Percentiles rank a stretch among this genome's conserved stretches.
phyloP scores from a whole-genome alignment of 35 echinoderm and acorn worm species.

The Eucidaris tribuloides region DNA sequence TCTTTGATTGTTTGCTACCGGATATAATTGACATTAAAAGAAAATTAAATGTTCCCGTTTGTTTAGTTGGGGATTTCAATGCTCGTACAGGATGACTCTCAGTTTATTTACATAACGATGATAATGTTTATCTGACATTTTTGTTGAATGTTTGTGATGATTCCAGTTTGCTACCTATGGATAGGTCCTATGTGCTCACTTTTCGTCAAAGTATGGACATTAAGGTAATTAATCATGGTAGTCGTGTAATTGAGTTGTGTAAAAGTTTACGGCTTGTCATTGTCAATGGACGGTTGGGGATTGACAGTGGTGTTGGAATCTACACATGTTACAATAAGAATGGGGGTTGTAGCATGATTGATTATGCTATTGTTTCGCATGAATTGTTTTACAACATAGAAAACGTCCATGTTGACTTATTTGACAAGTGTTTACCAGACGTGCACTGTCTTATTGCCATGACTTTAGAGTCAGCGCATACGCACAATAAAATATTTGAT shows the following conservation, averaged over 20 bases:
- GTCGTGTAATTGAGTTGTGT: not conserved
- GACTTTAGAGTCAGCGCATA: not conserved
- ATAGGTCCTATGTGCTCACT: too few species aligned
- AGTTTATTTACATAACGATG: too few species aligned
- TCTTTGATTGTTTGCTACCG: too few species aligned
- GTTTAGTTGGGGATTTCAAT: too few species aligned
- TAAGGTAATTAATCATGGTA: constrained; percentile 1
- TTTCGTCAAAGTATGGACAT: not conserved
- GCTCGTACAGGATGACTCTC: too few species aligned
- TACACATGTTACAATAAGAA: not conserved
- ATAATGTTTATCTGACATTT: too few species aligned
- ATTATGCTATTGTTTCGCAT: not conserved
- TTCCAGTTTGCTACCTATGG: too few species aligned
- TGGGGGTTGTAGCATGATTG: not conserved
- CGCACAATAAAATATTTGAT: not conserved
- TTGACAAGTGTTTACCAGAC: not conserved
- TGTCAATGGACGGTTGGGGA: not conserved
- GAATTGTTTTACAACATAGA: not conserved
- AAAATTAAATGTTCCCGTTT: too few species aligned
- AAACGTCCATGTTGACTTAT: not conserved
- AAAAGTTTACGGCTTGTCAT: not conserved
- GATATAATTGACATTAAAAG: too few species aligned
- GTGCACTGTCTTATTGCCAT: not conserved
- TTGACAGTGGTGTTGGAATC: not conserved
- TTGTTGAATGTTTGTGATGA: too few species aligned